Evolutionary conservation across 2,888 invertebrate genomes (phyloP), one percentile per base, ranked within the genome.

Genomic region (Ectobius pallidus): DNA sequence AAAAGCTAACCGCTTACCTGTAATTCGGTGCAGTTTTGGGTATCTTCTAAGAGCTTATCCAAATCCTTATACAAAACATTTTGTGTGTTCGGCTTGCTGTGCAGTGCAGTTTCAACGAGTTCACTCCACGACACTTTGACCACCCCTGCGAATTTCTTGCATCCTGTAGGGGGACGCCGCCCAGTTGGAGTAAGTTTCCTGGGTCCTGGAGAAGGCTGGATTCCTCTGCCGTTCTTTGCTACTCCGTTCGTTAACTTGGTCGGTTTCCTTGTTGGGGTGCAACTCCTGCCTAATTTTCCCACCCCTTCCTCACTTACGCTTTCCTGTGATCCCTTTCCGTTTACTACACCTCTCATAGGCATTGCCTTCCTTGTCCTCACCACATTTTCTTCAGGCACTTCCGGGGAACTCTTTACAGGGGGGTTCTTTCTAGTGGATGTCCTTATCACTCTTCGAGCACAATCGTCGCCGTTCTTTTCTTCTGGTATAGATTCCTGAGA

Each of bases 51-150:
- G n/a, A 58, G 30, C 25, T 65, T 42, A 18, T 25, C 18, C 65
- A 65, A 18, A 11, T 65, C 65, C 44, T 65, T 65, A 30, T 65
- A 65, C 22, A 65, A 18, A 18, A 46, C 22, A n/a, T 27, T 27
- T 18, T 14, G n/a, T 1, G 58, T 4, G n/a, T 58, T 58, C 14
- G 65, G 65, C 22, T 65, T 65, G 7, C 42, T 65, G 27, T 27
- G 25, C 44, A 65, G 42, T 18, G 25, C 14, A 16, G 44, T 18
- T 16, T 58, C 58, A 14, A 30, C 58, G 11, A 58, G n/a, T 58
- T 58, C 58, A 58, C 58, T 58, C 58, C 58, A 58, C 58, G 30
- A 30, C 14, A 58, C 30, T 30, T 58, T 58, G 16, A 6, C 14
- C 16, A 58, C 58, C n/a, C 58, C 32, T 3, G 30, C 25, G 27